These are phyloP conservation scores for Sterrhoptilus dennistouni DNA, from an alignment of 2,113 vertebrate species.

Conservation along the genomic window DNA sequence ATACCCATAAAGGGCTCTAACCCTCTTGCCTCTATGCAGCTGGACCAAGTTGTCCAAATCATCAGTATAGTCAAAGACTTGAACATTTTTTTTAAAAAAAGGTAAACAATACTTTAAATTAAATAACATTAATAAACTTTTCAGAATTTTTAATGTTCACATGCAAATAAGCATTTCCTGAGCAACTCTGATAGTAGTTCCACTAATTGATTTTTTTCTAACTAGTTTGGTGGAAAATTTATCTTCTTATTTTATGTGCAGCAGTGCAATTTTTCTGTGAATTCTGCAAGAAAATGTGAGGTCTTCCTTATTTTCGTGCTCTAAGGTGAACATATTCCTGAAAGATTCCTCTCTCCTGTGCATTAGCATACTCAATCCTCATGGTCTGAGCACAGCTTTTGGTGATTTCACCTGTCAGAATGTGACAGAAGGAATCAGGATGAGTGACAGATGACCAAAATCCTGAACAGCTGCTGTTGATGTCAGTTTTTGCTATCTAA, in stretches of 20 bases:
- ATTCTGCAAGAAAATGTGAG: background rate
- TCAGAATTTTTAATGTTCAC: background rate
- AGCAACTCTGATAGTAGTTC: background rate
- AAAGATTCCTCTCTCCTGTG: background rate
- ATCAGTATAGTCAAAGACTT: background rate
- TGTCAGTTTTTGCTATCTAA: background rate
- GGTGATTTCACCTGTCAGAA: background rate
- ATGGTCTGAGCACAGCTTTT: background rate
- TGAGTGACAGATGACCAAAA: background rate
- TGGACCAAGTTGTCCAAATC: background rate
- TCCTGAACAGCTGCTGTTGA: background rate
- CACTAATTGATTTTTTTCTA: background rate
- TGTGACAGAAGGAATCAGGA: background rate
- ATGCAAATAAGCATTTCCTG: background rate
- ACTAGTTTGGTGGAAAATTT: background rate
- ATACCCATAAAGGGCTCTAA: background rate
- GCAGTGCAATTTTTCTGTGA: background rate
- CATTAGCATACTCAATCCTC: background rate
- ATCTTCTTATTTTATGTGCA: background rate
- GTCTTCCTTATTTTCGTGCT: background rate
- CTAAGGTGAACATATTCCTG: background rate
- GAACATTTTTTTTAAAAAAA: background rate
- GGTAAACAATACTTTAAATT: background rate
- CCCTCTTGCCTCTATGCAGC: background rate
- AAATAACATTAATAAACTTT: background rate